These are phyloP conservation scores for Helicoverpa zea DNA, from an alignment of 1,140 invertebrate species.

Conservation along the genomic window DNA sequence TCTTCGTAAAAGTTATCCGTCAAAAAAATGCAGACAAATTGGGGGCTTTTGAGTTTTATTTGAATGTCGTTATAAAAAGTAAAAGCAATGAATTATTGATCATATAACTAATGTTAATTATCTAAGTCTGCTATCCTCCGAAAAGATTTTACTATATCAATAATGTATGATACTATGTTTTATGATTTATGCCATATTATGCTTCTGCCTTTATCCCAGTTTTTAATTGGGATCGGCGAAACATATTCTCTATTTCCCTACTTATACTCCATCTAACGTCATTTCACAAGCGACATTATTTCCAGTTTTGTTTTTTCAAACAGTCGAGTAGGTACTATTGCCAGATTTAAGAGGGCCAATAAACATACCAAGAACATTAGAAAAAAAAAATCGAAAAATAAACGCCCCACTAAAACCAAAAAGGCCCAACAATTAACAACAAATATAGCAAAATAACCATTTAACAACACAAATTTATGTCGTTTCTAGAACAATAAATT, in stretches of 20 bases:
- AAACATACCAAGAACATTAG: background rate
- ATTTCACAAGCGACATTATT: too few species aligned
- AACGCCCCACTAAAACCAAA: background rate
- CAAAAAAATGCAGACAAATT: background rate
- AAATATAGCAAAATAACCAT: constrained; percentile 10
- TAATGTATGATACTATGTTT: background rate
- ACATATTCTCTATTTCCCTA: background rate
- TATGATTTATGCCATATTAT: too few species aligned
- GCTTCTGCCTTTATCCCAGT: too few species aligned
- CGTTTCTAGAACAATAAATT: constrained; percentile 54
- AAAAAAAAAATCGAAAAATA: background rate
- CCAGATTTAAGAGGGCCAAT: background rate
- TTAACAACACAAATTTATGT: constrained; percentile 45
- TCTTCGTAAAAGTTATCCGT: background rate
- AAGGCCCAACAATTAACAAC: background rate
- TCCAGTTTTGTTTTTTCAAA: too few species aligned
- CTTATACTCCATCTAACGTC: background rate
- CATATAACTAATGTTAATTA: too few species aligned
- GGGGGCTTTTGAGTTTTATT: background rate
- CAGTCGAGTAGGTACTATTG: too few species aligned
- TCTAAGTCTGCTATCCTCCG: too few species aligned
- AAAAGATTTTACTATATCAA: background rate
- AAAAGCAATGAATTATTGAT: too few species aligned
- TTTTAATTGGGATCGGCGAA: too few species aligned
- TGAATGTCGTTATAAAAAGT: background rate